Evolutionary conservation across 2,888 invertebrate genomes (phyloP).

Genomic region (Meiosimyza platycephala): DNA sequence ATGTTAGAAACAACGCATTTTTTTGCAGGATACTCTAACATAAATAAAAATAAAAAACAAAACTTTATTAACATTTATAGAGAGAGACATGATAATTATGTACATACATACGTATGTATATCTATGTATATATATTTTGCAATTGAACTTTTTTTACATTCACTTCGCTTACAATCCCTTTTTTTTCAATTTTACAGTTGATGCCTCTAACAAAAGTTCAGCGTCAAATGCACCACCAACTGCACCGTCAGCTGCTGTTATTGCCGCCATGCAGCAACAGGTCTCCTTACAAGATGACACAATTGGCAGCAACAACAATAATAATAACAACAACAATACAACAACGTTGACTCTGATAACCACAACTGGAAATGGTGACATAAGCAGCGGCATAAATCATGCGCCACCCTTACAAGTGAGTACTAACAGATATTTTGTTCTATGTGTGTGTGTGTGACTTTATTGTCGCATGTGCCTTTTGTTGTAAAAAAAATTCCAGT

Average conservation of each 20-base stretch:
- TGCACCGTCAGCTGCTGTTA: constrained; percentile 45
- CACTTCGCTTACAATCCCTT: background rate
- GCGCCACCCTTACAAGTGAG: constrained; percentile 71
- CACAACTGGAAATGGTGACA: constrained; percentile 73
- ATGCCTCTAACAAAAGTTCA: constrained; percentile 55
- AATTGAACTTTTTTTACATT: background rate
- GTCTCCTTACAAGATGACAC: constrained; percentile 61
- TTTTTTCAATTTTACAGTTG: constrained; percentile 51
- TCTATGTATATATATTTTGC: no score
- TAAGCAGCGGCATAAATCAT: constrained; percentile 51
- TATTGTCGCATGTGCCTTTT: no score
- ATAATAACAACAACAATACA: constrained; percentile 67
- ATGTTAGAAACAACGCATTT: no score
- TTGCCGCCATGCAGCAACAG: constrained; percentile 54
- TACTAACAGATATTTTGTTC: constrained; percentile 29
- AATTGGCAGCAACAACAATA: constrained; percentile 41
- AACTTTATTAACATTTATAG: no score
- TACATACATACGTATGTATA: no score
- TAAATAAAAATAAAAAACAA: no score
- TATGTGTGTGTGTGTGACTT: no score
- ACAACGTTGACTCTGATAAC: constrained; percentile 69
- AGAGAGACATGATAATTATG: no score
- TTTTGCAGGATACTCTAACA: no score
- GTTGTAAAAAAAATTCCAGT: no score
- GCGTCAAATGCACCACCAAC: constrained; percentile 16